These are phyloP conservation scores for Keiferia lycopersicella DNA, from an alignment of 2,888 invertebrate genomes.

Conservation along the genomic window DNA sequence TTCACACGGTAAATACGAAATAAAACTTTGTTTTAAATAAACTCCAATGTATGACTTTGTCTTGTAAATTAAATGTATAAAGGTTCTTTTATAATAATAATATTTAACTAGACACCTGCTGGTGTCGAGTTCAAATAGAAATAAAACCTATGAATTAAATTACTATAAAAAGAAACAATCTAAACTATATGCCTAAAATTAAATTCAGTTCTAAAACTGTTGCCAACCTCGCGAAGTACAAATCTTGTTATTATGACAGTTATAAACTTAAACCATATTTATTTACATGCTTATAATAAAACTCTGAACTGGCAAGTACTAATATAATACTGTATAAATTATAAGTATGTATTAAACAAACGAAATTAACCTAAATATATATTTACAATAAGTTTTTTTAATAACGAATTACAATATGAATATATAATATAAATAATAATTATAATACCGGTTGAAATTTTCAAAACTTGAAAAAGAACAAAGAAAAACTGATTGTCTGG, in stretches of 20 bases:
- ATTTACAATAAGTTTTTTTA: constrained; percentile 41
- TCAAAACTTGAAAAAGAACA: too few relatives aligned
- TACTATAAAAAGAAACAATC: constrained; percentile 36
- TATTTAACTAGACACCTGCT: constrained; percentile 2
- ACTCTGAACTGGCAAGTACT: constrained; percentile 73
- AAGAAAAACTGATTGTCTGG: too few relatives aligned
- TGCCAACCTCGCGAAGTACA: constrained; percentile 39
- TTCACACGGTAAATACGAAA: constrained; percentile 43
- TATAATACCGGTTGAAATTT: too few relatives aligned
- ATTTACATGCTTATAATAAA: constrained; percentile 60
- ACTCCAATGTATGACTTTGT: constrained; percentile 53
- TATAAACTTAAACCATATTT: constrained; percentile 44
- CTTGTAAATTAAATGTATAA: constrained; percentile 42
- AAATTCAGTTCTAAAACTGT: constrained; percentile 40
- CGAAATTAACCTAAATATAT: constrained; percentile 45
- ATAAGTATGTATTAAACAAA: constrained; percentile 57
- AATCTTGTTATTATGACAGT: constrained; percentile 53
- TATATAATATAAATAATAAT: constrained; percentile 1
- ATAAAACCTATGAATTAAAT: constrained; percentile 27
- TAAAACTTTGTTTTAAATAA: constrained; percentile 43
- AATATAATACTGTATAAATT: constrained; percentile 76
- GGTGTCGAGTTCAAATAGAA: constrained; percentile 9
- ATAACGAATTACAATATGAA: not conserved
- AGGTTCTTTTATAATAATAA: constrained; percentile 31
- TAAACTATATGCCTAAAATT: constrained; percentile 39